Base-by-base conservation (phyloP, 2,888 invertebrate species). In the Linnaemya tessellans region DNA sequence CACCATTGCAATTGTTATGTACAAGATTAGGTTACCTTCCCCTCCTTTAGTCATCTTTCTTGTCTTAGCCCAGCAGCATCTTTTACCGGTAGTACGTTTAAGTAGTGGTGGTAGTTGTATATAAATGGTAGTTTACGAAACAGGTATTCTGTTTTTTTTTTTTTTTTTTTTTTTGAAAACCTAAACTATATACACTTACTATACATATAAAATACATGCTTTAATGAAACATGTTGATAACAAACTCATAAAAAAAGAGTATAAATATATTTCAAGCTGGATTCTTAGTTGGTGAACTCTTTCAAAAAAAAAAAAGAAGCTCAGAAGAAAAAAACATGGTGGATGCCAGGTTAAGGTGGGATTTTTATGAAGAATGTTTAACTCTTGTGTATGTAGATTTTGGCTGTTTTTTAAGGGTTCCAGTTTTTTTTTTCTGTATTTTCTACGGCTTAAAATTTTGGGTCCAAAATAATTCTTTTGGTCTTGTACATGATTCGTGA, bases 171-270 rank as follows among this genome's bases (percentile, higher is more conserved):
- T n/a, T 25, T 70, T 25, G 25, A 62, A 51, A 25, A 74, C 62
- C 64, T 64, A 54, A 51, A 54, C 51, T 38, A 54, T 51, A 38
- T 25, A 49, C 25, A 54, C 46, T 54, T n/a, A 51, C 49, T 20
- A 56, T 58, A 67, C 56, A 54, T 15, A 35, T 49, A 60, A 11
- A 20, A 49, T 56, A 71, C 20, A 62, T 56, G 64, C 65, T 67
- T 83, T 71, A 83, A 78, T 83, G 82, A 77, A 83, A 83, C 82
- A 83, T 83, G 64, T 78, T 83, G 82, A 77, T 58, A 81, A 74
- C 41, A 71, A 64, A 25, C 46, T 22, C 11, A 54, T 49, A 43
- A 71, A 80, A 54, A 64, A 62, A 79, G 70, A 41, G 20, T 22
- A 38, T 46, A 77, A 46, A 77, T 67, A 67, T 77, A 9, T 80